phyloP scores from a whole-genome alignment of 2,797 vertebrate genomes.

The Remorina albescens region DNA sequence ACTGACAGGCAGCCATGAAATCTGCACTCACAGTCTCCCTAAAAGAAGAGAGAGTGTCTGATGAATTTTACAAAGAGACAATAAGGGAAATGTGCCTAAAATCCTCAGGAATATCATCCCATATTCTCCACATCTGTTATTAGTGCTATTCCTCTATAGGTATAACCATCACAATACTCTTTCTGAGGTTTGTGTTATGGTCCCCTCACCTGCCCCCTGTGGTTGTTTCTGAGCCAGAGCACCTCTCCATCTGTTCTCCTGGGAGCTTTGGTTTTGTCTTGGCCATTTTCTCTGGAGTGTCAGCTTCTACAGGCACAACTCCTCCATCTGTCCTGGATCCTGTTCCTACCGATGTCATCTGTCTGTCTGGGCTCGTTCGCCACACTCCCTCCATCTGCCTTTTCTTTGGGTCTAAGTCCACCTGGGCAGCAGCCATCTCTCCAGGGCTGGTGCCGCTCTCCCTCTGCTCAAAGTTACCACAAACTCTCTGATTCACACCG shows the following conservation, averaged over 20 bases:
- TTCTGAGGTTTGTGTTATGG: slow-evolving; percentile 16
- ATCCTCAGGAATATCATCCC: neutral
- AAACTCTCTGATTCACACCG: slow-evolving; percentile 66
- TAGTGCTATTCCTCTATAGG: neutral
- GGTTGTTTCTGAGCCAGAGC: slow-evolving; percentile 48
- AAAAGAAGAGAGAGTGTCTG: slow-evolving; percentile 9
- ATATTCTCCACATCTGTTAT: neutral
- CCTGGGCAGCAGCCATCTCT: slow-evolving; percentile 61
- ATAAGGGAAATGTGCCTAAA: neutral
- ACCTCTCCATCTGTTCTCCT: slow-evolving; percentile 70
- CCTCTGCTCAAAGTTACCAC: slow-evolving; percentile 48
- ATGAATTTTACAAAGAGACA: neutral
- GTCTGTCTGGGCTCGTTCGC: slow-evolving; percentile 42
- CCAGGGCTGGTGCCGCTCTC: slow-evolving; percentile 15
- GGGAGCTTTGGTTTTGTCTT: slow-evolving; percentile 50
- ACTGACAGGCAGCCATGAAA: slow-evolving; percentile 88
- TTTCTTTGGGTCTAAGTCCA: slow-evolving; percentile 43
- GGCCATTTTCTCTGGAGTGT: slow-evolving; percentile 49
- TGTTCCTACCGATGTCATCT: slow-evolving; percentile 32
- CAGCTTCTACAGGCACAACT: slow-evolving; percentile 34
- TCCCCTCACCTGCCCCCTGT: slow-evolving; percentile 69
- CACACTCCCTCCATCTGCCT: slow-evolving; percentile 20
- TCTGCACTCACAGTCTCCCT: slow-evolving; percentile 87
- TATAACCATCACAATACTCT: slow-evolving; percentile 8
- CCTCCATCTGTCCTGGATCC: slow-evolving; percentile 66